A percentile compares a stretch with the other conserved stretches of the same genome.
Conservation (phyloP, 2,113 vertebrate genomes). For the Parotia lawesii region DNA sequence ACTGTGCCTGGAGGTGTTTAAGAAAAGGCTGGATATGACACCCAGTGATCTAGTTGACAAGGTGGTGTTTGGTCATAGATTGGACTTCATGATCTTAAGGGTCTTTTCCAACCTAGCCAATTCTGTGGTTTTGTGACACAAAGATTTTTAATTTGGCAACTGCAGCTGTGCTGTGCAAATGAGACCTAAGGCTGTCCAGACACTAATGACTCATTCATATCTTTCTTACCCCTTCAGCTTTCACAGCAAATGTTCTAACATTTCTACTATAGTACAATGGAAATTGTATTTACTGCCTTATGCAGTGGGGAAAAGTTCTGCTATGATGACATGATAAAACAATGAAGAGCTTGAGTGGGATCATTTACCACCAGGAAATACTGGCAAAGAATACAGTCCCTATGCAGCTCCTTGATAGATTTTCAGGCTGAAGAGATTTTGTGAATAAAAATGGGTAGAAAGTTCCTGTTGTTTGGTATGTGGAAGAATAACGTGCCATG, state of each 20-base stretch:
- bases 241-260: not conserved
- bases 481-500: not conserved
- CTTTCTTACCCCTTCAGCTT: not conserved
- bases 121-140: not conserved
- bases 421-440: constrained; percentile 15
- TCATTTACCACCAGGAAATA: not conserved
- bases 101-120: not conserved
- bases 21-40: not conserved
- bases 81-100: not conserved
- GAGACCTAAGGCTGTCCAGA: not conserved
- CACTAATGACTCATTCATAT: not conserved
- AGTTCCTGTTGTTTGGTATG: not conserved
- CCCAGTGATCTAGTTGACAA: not conserved
- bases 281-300: constrained; percentile 1
- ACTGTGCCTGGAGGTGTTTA: not conserved
- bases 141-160: not conserved
- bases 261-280: not conserved
- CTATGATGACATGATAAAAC: not conserved
- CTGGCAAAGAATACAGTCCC: not conserved
- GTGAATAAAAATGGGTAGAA: constrained; percentile 1
- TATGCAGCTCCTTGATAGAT: not conserved
- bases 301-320: not conserved
- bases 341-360: not conserved
- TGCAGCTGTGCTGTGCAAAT: not conserved
- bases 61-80: not conserved